Base-by-base conservation (phyloP, 2,113 vertebrate genomes). In the Alaudala cheleensis region DNA sequence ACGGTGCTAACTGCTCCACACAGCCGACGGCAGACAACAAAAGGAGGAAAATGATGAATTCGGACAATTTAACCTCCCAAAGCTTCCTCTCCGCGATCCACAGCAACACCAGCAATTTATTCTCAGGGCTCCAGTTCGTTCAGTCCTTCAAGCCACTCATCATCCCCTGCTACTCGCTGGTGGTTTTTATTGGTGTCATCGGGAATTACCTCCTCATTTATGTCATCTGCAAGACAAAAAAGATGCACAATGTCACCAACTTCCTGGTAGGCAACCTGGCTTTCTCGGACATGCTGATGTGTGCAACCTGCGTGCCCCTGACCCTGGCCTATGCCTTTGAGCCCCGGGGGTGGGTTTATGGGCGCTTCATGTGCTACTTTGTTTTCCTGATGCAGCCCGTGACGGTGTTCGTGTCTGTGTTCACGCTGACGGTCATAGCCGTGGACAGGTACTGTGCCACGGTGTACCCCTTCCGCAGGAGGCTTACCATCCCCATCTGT, bases 251-350 rank as follows among this genome's bases (percentile, higher is more conserved):
- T 3, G 98, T 98, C 95, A 98, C 98, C 96, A 98, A 98, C 97
- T 98, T 99, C 73, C 98, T 99, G 78, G 98, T 99, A 29, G 98
- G 98, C 49, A 99, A 99, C 37, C 96, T 98, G 97, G 98, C 98
- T 94, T 98, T 98, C 92, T 98, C 98, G 2, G 98, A 98, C 97
- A 98, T 98, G 98, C 97, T 98, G n/a, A 98, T 98, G 98, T 98
- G 98, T 49, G 98, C 98, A 5, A 98, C 97, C 12, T 98, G 98
- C 0, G 97, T 98, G 10, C 98, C 98, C 9, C 98, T 99, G 88
- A 98, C 98, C 0, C 96, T 98, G 3, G 98, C 98, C 1, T 98
- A 98, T 3, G 97, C 97, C 92, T 98, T 98, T 70, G 98, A 98
- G 82, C 98, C 98, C 10, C 96, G 97, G 31, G 98, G 98, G 2